Conservation (phyloP, 2,113 vertebrate species). For the Motacilla tschutschensis region DNA sequence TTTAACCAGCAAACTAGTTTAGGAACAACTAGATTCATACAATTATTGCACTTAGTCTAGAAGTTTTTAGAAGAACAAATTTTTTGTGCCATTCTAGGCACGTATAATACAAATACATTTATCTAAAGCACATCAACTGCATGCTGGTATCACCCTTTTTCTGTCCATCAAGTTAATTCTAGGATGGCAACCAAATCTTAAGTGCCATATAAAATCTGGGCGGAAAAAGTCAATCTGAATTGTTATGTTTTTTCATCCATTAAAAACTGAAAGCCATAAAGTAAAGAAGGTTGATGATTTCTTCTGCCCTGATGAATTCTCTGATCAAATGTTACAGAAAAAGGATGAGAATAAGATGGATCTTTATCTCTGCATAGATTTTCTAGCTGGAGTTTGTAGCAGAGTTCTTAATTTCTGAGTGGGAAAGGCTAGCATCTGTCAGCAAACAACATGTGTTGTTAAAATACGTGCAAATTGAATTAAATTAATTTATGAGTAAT, state of each 20-base stretch:
- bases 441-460: not conserved
- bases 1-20: not conserved
- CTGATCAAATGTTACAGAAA: not conserved
- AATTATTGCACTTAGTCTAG: not conserved
- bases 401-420: not conserved
- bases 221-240: not conserved
- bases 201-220: not conserved
- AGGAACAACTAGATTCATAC: not conserved
- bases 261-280: not conserved
- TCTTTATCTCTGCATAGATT: accelerated
- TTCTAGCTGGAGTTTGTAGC: not conserved
- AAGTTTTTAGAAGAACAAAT: not conserved
- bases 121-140: not conserved
- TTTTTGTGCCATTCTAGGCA: not conserved
- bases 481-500: not conserved
- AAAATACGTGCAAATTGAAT: not conserved
- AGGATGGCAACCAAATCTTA: not conserved
- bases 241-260: not conserved
- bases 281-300: not conserved
- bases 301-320: not conserved
- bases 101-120: accelerated
- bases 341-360: not conserved
- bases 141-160: not conserved
- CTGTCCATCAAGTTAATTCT: not conserved
- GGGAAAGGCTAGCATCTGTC: not conserved